Conservation (phyloP, 1,140 invertebrate species). For the Danaus plexippus region DNA sequence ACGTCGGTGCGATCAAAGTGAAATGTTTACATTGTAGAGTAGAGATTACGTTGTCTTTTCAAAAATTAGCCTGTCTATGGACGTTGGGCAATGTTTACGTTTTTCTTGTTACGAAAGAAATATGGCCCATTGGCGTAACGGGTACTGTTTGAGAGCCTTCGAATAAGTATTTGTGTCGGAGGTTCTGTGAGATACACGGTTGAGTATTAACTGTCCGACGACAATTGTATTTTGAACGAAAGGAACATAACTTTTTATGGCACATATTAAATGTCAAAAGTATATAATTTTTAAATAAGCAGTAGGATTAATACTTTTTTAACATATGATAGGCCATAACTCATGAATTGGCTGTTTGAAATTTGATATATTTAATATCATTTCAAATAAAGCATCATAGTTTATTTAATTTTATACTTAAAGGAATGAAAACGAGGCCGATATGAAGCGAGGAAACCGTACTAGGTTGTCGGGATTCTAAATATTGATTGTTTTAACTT, state of each 20-base stretch:
- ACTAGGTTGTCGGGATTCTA: too few species aligned
- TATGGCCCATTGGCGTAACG: slow-evolving; percentile 17
- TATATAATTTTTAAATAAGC: too few species aligned
- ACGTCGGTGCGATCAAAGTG: slow-evolving; percentile 43
- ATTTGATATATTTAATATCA: too few species aligned
- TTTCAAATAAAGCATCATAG: too few species aligned
- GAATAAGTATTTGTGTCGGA: slow-evolving; percentile 11
- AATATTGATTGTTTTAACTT: too few species aligned
- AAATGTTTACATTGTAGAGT: slow-evolving; percentile 37
- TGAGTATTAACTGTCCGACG: slow-evolving; percentile 3
- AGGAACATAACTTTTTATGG: slow-evolving; percentile 4
- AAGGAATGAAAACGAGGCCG: too few species aligned
- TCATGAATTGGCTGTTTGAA: too few species aligned
- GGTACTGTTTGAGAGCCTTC: slow-evolving; percentile 14
- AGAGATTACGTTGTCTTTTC: slow-evolving; percentile 57
- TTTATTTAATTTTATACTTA: too few species aligned
- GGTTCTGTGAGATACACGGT: slow-evolving; percentile 6
- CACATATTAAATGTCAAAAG: not conserved
- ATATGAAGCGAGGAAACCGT: too few species aligned
- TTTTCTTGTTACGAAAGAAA: slow-evolving; percentile 41
- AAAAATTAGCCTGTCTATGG: slow-evolving; percentile 53
- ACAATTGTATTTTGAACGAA: slow-evolving; percentile 5
- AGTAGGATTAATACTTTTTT: too few species aligned
- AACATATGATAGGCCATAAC: too few species aligned
- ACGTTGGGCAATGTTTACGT: slow-evolving; percentile 50